Base-by-base conservation (phyloP, 2,888 invertebrate genomes). In the Steinernema hermaphroditum region DNA sequence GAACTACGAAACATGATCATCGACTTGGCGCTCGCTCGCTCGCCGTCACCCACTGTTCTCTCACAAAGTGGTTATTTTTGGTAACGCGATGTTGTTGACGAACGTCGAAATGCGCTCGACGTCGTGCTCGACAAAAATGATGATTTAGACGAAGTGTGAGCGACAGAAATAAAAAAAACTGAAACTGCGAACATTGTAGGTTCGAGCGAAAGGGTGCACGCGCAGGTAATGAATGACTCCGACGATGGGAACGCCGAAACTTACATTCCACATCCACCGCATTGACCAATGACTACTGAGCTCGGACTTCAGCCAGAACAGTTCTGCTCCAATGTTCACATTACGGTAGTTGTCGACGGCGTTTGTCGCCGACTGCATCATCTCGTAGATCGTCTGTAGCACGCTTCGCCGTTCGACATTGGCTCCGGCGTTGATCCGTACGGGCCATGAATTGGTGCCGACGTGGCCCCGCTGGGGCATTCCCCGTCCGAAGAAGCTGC, bases 271-370 rank as follows among this genome's bases (percentile, higher is more conserved):
- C 62, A 82, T 54, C 79, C 80, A 80, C 46, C 78, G 79, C 76
- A 82, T 77, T 6, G 80, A 76, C 80, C 81, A 82, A 57, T 80
- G 79, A 69, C 76, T 74, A 44, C 78, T 75, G 68, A 83, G 70
- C 34, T 80, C 76, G 27, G 78, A 76, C 74, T 82, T 82, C 16
- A 83, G 72, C 83, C 83, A 83, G 74, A 83, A 83, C 68, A 83
- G 73, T 73, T 83, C 83, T 19, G 83, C 80, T 14, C 76, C 72
- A 41, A 81, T 72, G 62, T 83, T 83, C 68, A 80, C 76, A 44
- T 81, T 80, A 34, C 72, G 70, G 27, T 70, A 62, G 8, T 57
- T 62, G 46, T 62, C 74, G 19, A 73, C 69, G 22, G 69, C 69
- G 44, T 41, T 41, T 16, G 41, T 69, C 69, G 69, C 69, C 69